phyloP scores from a whole-genome alignment of 1,140 invertebrate genomes.

The Drosophila simulans region DNA sequence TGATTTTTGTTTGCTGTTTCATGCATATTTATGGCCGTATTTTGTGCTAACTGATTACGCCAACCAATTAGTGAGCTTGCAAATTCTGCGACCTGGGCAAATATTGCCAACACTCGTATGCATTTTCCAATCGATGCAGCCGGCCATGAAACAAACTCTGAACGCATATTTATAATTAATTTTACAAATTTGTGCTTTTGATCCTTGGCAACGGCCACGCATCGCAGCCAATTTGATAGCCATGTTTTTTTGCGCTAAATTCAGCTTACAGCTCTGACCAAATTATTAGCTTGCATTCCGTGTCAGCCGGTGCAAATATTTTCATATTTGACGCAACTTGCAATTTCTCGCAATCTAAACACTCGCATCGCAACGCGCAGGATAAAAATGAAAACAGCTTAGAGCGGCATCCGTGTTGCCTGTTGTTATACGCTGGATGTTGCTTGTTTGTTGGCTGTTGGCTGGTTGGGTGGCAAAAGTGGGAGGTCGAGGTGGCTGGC shows the following conservation, averaged over 20 bases:
- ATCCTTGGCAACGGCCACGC: conserved; percentile 12
- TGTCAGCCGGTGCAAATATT: conserved; percentile 62
- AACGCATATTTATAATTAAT: conserved; percentile 50
- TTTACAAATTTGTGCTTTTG: conserved; percentile 31
- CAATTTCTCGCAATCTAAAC: conserved; percentile 79
- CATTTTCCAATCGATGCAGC: conserved; percentile 4
- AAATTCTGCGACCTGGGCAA: conserved; percentile 29
- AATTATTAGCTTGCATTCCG: conserved; percentile 43
- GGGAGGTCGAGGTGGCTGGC: conserved; percentile 14
- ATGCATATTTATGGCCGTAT: conserved; percentile 47
- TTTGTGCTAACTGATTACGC: conserved; percentile 48
- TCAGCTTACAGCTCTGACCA: conserved; percentile 3
- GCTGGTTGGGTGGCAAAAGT: not conserved
- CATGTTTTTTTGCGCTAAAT: not conserved
- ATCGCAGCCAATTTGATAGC: conserved; percentile 27
- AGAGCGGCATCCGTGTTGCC: conserved; percentile 30
- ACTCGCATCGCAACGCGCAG: conserved; percentile 58
- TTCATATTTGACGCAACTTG: conserved; percentile 63
- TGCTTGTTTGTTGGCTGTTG: conserved; percentile 12
- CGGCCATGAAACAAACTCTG: conserved; percentile 31
- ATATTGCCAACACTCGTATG: conserved; percentile 28
- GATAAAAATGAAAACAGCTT: conserved; percentile 66
- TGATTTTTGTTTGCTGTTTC: conserved; percentile 35
- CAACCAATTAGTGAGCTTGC: conserved; percentile 58
- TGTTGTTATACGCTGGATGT: conserved; percentile 14